Evolutionary conservation across 2,888 invertebrate genomes (phyloP), one percentile per base, ranked within the genome.

Genomic region (Polylopha cassiicola): DNA sequence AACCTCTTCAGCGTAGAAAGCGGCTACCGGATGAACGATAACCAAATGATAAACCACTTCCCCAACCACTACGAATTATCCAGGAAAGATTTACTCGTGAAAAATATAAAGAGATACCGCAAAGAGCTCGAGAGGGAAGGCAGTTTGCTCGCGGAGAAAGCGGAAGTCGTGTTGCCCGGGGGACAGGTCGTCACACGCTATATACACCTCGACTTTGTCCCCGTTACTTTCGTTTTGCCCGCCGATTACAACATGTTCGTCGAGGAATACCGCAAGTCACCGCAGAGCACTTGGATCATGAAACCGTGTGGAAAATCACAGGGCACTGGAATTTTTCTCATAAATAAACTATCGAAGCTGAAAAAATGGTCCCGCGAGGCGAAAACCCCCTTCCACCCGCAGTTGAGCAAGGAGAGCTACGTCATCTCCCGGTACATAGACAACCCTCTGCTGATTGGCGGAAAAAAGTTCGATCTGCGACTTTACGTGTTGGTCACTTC

Each of bases 181-280:
- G 93, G 94, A 16, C 91, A 92, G 42, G 81, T 79, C 3, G 89
- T 89, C 29, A 88, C 90, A 1, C 90, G 92, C 55, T 95, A 95
- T 70, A 74, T 94, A 30, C 89, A 95, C 68, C 85, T 95, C 65
- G 97, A 98, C 78, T 96, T 98, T 58, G 93, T 98, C 48, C 98
- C 98, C 0, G 90, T 95, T 10, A 98, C 98, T 0, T 98, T 95
- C 71, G 94, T 98, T 20, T 82, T 98, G 32, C 98, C 98, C 1
- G 94, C 95, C 30, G 98, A 98, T 77, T 98, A 98, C 73, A 98
- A 97, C 71, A 92, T 97, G 90, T 98, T 98, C 74, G 97, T 97
- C 1, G 97, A 98, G 67, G 97, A 98, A 67, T 98, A 97, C 70
- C 88, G 97, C 36, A 97, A 96, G 79, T 94, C 93, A 50, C 97